Conservation (phyloP, 2,797 vertebrate species). For the Muraenolepis orangiensis region DNA sequence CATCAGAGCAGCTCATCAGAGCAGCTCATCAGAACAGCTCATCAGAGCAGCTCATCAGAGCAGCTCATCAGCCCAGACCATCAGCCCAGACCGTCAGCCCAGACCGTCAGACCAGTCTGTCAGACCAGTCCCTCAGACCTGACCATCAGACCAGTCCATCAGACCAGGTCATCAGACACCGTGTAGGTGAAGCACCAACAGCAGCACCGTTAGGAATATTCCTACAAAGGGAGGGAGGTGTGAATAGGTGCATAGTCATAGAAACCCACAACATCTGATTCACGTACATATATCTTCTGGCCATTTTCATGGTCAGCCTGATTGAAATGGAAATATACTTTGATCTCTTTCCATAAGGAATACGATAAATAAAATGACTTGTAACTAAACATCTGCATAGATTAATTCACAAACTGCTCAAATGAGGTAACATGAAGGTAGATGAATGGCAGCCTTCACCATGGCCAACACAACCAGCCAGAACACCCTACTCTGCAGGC, state of each 20-base stretch:
- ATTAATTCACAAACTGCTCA: conserved; percentile 56
- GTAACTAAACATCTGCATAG: conserved; percentile 69
- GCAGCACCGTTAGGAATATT: conserved; percentile 76
- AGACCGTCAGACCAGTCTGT: neutral
- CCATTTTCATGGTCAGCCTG: conserved; percentile 67
- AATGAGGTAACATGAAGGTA: conserved; percentile 67
- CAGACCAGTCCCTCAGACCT: too few relatives aligned
- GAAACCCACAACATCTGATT: conserved; percentile 47
- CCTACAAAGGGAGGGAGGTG: conserved; percentile 71
- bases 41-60: conserved; percentile 39
- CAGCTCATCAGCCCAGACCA: conserved; percentile 34
- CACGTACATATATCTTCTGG: conserved; percentile 44
- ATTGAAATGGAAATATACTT: conserved; percentile 74
- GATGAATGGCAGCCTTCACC: conserved; percentile 45
- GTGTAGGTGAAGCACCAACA: too few relatives aligned
- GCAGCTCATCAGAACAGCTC: too few relatives aligned
- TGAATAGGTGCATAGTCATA: conserved; percentile 73
- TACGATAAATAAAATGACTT: conserved; percentile 43
- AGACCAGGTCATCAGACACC: neutral
- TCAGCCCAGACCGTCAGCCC: conserved; percentile 36
- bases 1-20: neutral
- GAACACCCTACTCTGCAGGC: conserved; percentile 41
- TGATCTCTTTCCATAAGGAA: conserved; percentile 36
- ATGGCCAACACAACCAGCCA: conserved; percentile 64
- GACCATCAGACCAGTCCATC: conserved; percentile 48